A percentile compares a stretch with the other conserved stretches of the same genome.
Conservation (phyloP, 2,113 vertebrate species). For the Bubo scandiacus region DNA sequence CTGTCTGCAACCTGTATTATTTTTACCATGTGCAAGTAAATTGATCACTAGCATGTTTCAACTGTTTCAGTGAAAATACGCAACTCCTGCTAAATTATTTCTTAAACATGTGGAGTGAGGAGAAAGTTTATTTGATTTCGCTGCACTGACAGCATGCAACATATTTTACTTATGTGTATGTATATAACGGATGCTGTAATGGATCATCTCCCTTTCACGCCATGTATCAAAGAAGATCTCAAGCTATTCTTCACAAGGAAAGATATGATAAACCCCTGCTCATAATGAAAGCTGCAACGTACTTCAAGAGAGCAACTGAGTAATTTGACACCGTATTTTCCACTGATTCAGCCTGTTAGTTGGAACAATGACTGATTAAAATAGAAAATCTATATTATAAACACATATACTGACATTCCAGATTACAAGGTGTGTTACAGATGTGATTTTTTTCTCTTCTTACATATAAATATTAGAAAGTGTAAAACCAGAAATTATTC, state of each 20-base stretch:
- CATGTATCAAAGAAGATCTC: neutral
- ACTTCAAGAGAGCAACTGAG: neutral
- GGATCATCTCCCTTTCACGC: neutral
- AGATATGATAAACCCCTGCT: conserved; percentile 6
- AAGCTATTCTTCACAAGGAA: conserved; percentile 1
- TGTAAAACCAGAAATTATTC: neutral
- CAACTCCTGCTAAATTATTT: neutral
- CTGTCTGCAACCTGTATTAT: conserved; percentile 1
- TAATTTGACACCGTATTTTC: conserved; percentile 34
- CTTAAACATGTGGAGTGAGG: neutral
- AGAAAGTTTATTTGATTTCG: neutral
- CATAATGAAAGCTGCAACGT: conserved; percentile 8
- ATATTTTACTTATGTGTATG: neutral
- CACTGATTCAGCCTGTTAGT: conserved; percentile 25
- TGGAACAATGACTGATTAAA: conserved; percentile 51
- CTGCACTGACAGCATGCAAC: neutral
- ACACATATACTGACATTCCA: neutral
- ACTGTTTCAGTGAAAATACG: neutral
- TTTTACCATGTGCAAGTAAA: conserved; percentile 23
- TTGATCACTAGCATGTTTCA: neutral
- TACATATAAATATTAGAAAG: neutral
- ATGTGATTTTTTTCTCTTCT: neutral
- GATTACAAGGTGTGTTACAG: neutral
- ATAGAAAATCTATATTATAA: conserved; percentile 19
- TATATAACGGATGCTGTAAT: neutral